Base-by-base conservation (phyloP, 1,140 invertebrate species). In the Drosophila murphyi region DNA sequence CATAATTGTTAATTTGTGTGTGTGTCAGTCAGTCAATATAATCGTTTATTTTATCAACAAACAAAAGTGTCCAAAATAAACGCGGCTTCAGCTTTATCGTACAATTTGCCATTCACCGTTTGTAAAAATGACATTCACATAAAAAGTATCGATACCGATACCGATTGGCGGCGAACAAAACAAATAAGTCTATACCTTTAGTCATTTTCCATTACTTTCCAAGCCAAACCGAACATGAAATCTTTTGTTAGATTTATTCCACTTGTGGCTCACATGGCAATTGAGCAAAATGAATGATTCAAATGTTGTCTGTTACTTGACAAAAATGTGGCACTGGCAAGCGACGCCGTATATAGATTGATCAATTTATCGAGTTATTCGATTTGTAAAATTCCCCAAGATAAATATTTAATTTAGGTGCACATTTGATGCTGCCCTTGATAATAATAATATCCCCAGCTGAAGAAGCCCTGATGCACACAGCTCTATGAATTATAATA, bases 1-100 rank as follows among this genome's bases (percentile, higher is more conserved):
- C 92, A 92, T 91, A 29, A 57, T 76, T 28, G 1, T 20, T 20
- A 20, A 20, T 20, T 20, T 20, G 20, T 20, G 0, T 20, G 20
- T 20, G 32, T 64, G 4, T 35, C n/a, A 32, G 0, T 2, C 48
- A 59, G 72, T 48, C 45, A 55, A 51, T 7, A 10, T 6, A 29
- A 50, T 68, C 63, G 55, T 72, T 82, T 76, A 51, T 67, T 51
- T 39, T 1, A 5, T 2, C 2, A 64, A 72, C 45, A 20, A 4
- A 34, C 34, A 34, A 34, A 12, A 61, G 45, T 32, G 3, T 5
- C 10, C 10, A n/a, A 50, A 50, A 35, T 61, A 77, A 85, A 80
- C 55, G 79, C 79, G 79, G 75, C 75, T 60, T 45, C 8, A 51
- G 37, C 8, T 56, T 62, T 37, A 47, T 45, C 4, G 56, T n/a